These are phyloP conservation scores for Heliconius aoede DNA, from an alignment of 2,888 invertebrate species.

Conservation along the genomic window DNA sequence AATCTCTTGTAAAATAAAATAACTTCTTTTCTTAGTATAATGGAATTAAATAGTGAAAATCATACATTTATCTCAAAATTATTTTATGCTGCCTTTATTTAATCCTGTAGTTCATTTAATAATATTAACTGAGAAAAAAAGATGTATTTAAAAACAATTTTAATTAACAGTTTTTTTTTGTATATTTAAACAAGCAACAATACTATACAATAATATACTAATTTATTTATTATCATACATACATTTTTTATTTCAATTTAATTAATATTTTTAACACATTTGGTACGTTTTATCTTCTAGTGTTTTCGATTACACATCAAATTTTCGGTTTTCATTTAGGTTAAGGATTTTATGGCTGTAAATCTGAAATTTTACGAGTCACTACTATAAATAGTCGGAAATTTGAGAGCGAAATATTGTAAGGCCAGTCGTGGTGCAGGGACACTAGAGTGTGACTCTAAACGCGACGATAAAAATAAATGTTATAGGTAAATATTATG, in stretches of 20 bases:
- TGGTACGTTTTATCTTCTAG: background rate
- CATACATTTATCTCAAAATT: background rate
- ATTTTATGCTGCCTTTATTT: background rate
- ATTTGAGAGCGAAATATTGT: too few species aligned
- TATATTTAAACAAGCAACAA: too few species aligned
- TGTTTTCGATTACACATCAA: background rate
- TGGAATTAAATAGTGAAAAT: background rate
- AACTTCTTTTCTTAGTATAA: background rate
- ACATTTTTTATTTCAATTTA: background rate
- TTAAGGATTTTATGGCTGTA: background rate
- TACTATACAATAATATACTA: too few species aligned
- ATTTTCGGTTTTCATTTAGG: background rate
- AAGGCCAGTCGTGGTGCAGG: too few species aligned
- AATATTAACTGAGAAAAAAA: background rate
- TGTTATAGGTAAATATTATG: too few species aligned
- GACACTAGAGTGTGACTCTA: too few species aligned
- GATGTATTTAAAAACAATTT: background rate
- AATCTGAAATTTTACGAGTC: too few species aligned
- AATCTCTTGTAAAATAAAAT: background rate
- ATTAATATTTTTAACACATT: background rate
- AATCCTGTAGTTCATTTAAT: background rate
- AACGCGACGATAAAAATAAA: too few species aligned
- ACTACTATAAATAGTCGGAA: too few species aligned
- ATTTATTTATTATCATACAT: background rate
- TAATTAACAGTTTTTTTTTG: too few species aligned